Conservation (phyloP, 2,888 invertebrate genomes). For the Leptothorax acervorum region DNA sequence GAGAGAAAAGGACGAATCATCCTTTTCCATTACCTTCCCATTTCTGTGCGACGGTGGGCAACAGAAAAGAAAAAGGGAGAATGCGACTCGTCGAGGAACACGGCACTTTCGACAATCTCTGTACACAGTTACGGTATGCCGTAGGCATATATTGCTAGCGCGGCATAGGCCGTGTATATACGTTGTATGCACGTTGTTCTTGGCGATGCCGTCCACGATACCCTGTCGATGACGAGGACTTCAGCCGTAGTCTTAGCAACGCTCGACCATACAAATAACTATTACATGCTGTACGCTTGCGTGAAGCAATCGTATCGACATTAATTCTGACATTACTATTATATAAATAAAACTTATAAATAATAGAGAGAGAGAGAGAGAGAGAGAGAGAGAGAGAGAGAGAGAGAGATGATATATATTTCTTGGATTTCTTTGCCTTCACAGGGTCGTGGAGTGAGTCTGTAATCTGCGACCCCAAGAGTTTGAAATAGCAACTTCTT, state of each 20-base stretch:
- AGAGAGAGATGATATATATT: neutral
- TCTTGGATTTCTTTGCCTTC: neutral
- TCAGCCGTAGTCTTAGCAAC: conserved; percentile 73
- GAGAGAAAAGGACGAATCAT: neutral
- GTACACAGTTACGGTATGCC: conserved; percentile 52
- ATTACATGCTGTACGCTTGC: conserved; percentile 68
- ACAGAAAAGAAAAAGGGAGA: conserved; percentile 29
- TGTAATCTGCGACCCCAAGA: neutral
- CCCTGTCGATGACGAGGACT: conserved; percentile 50
- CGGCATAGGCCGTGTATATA: conserved; percentile 46
- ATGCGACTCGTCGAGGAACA: conserved; percentile 31
- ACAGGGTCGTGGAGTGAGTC: neutral
- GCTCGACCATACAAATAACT: conserved; percentile 64
- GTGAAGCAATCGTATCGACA: conserved; percentile 67
- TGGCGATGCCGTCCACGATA: conserved; percentile 51
- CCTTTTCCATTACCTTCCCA: conserved; percentile 59
- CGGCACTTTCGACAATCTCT: conserved; percentile 52
- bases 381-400: no score
- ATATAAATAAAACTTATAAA: neutral
- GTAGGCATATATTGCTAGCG: conserved; percentile 45
- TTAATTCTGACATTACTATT: conserved; percentile 29
- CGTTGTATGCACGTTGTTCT: conserved; percentile 55
- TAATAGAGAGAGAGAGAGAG: neutral
- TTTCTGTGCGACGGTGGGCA: conserved; percentile 26
- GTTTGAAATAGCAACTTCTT: neutral